Conservation (phyloP, 1,140 invertebrate genomes). For the Leptinotarsa texana region DNA sequence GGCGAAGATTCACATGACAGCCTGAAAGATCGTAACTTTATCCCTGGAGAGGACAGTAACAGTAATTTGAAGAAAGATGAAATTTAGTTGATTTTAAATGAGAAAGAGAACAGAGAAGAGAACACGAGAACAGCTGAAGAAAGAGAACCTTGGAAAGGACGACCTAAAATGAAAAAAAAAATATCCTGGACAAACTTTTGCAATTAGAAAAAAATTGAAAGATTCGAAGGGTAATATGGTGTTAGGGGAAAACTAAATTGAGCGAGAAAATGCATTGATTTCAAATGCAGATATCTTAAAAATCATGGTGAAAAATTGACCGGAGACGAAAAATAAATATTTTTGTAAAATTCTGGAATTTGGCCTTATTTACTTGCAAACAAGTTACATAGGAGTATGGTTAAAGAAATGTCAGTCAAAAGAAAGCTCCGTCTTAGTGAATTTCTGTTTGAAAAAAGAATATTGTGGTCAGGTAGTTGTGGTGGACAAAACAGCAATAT, state of each 20-base stretch:
- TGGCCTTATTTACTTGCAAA: background rate
- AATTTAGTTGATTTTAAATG: background rate
- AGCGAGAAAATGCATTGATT: background rate
- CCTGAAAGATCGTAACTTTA: background rate
- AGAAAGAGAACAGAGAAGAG: background rate
- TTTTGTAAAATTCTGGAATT: background rate
- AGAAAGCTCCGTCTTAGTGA: background rate
- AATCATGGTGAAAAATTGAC: background rate
- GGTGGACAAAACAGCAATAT: background rate
- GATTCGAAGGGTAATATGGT: background rate
- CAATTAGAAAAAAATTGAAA: background rate
- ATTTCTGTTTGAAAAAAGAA: background rate
- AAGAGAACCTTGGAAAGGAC: background rate
- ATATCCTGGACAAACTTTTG: background rate
- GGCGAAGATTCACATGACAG: background rate
- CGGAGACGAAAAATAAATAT: background rate
- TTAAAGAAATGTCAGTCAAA: background rate
- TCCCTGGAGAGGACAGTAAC: background rate
- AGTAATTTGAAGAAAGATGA: background rate
- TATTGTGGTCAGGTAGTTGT: background rate
- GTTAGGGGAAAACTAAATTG: background rate
- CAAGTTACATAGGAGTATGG: background rate
- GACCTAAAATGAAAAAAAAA: background rate
- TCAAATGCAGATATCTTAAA: background rate
- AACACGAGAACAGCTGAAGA: background rate